These are phyloP conservation scores for Synanthedon myopaeformis DNA, from an alignment of 2,888 invertebrate species.

Conservation along the genomic window DNA sequence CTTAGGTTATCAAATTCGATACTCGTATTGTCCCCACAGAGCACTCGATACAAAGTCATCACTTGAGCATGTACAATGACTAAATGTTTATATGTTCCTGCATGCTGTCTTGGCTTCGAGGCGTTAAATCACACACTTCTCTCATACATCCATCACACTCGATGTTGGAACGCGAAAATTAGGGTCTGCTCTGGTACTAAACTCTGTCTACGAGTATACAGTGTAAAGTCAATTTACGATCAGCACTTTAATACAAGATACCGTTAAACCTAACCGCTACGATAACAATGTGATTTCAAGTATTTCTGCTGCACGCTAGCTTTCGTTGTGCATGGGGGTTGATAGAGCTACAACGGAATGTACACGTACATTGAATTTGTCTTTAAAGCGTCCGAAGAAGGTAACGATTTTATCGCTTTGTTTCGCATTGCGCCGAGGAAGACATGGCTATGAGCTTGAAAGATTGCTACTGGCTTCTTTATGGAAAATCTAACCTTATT, in stretches of 20 bases:
- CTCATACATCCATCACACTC: conserved; percentile 41
- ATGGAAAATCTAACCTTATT: conserved; percentile 72
- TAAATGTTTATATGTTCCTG: conserved; percentile 47
- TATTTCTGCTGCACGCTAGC: conserved; percentile 67
- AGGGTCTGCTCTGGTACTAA: not conserved
- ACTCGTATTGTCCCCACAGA: conserved; percentile 25
- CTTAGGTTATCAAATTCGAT: not conserved
- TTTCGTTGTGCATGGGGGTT: conserved; percentile 70
- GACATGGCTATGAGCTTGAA: conserved; percentile 60
- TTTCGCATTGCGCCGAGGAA: conserved; percentile 50
- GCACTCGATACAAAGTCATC: conserved; percentile 58
- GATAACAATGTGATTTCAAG: conserved; percentile 56
- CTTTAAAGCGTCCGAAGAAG: conserved; percentile 46
- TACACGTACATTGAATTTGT: conserved; percentile 22
- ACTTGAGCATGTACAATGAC: conserved; percentile 60
- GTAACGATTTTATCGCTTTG: conserved; percentile 63
- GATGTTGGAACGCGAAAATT: conserved; percentile 10
- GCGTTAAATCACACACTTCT: conserved; percentile 43
- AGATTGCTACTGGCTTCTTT: conserved; percentile 62
- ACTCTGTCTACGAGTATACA: not conserved
- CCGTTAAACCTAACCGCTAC: conserved; percentile 36
- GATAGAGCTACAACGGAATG: conserved; percentile 64
- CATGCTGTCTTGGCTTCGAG: conserved; percentile 69
- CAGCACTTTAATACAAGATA: conserved; percentile 40
- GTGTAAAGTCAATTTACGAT: conserved; percentile 12